Base-by-base conservation (phyloP, 2,113 vertebrate genomes). In the Vulpes lagopus region DNA sequence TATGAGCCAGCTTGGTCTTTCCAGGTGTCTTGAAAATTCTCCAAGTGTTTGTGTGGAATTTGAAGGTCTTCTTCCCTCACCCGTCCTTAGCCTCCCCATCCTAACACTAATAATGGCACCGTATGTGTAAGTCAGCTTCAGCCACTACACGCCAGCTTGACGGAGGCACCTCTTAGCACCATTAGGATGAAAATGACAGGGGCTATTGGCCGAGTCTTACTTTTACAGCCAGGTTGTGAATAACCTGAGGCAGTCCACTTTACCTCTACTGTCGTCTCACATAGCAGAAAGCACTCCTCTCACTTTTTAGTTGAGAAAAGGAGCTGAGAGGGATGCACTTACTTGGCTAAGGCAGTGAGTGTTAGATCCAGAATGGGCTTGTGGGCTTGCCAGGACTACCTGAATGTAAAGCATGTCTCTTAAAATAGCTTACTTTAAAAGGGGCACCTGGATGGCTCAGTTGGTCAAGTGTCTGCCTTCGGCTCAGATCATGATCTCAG, bases 301-400 rank as follows among this genome's bases (percentile, higher is more conserved):
- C 35, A 57, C 22, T 62, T 69, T 27, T 30, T 49, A 15, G 43
- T 43, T 60, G 19, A 87, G 16, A 43, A 62, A 25, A 62, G 2
- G 9, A 10, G 2, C 30, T 19, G 25, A 30, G 19, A 38, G 27
- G 20, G 2, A 4, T 35, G 1, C 3, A 2, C 11, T 51, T 51
- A 22, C n/a, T 38, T 59, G 11, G 11, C 57, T 35, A 20, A 65
- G 0, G 10, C 22, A 2, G 73, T 49, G 3, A 16, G 1, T 8
- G 3, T 30, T 12, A 10, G 10, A 71, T 1, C 53, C 2, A 8
- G 16, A 4, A 1, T 23, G 53, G 53, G 64, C 27, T 14, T 32
- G 27, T 6, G 43, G 43, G 43, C 43, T 43, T 43, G 43, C 43
- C 43, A 43, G 43, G 43, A 30, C 0, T 8, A 9, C 32, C 8